Conservation (phyloP, 2,113 vertebrate genomes). For the Hippolais icterina region DNA sequence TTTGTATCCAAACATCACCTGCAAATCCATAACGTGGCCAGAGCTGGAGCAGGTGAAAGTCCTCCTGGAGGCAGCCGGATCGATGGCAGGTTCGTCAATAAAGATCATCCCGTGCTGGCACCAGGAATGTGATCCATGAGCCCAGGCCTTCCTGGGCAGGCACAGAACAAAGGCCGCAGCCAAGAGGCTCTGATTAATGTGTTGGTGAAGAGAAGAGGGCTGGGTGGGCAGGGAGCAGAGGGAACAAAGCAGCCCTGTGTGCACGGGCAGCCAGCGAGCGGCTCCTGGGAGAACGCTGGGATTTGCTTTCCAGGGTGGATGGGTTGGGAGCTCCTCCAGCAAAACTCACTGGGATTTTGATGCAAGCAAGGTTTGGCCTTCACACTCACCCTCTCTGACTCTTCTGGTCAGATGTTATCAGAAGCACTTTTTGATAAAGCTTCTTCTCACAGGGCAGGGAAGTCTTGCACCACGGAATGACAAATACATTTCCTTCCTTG, state of each 20-base stretch:
- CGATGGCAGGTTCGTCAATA: not conserved
- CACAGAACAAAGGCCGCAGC: not conserved
- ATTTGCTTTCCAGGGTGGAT: not conserved
- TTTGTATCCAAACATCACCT: not conserved
- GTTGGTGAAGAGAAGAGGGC: not conserved
- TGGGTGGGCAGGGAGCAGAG: not conserved
- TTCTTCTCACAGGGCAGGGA: not conserved
- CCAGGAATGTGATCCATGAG: not conserved
- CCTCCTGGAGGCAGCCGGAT: not conserved
- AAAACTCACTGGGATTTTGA: not conserved
- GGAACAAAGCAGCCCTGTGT: conserved; percentile 12
- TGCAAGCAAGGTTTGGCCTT: not conserved
- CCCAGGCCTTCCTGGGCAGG: not conserved
- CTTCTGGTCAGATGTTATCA: not conserved
- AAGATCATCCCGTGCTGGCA: not conserved
- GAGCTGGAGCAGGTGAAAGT: conserved; percentile 21
- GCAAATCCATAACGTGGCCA: not conserved
- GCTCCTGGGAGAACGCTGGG: not conserved
- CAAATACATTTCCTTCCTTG: not conserved
- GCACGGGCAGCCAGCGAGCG: accelerated
- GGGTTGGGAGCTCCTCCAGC: not conserved
- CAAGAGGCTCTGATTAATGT: not conserved
- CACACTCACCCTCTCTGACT: not conserved
- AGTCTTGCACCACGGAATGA: not conserved
- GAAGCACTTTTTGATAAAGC: not conserved